Percentiles rank a stretch among this genome's conserved stretches.
Evolutionary conservation across 2,888 invertebrate genomes (phyloP).

Genomic region (Cantharis rufa): DNA sequence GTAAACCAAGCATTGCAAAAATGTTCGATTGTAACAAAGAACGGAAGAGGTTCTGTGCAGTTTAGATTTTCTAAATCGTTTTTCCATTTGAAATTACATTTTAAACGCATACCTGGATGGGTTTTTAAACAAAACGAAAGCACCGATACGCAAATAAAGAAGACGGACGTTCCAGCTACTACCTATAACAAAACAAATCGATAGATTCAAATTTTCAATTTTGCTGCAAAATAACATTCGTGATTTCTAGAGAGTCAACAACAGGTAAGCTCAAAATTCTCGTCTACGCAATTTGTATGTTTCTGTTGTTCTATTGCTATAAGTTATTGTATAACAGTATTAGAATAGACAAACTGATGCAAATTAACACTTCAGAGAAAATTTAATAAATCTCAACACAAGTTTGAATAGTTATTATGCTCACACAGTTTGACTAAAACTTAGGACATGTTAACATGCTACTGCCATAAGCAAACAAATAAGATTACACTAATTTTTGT

Average conservation of each 20-base stretch:
- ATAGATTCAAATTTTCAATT: background rate
- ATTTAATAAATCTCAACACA: background rate
- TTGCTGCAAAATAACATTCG: background rate
- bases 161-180: conserved; percentile 88
- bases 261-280: background rate
- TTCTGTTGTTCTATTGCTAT: background rate
- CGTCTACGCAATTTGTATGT: background rate
- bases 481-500: background rate
- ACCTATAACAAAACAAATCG: conserved; percentile 61
- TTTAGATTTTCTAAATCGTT: conserved; percentile 39
- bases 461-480: background rate
- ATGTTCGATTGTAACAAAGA: conserved; percentile 91
- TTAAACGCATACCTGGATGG: conserved; percentile 82
- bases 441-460: background rate
- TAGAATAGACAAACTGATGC: background rate
- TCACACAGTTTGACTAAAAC: background rate
- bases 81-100: conserved; percentile 31
- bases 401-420: background rate
- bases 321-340: background rate
- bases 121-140: conserved; percentile 96
- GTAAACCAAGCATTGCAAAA: conserved; percentile 97
- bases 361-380: background rate
- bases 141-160: conserved; percentile 96
- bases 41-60: conserved; percentile 57
- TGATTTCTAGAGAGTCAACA: background rate